Base-by-base conservation (phyloP, 2,113 vertebrate species). In the Chloroceryle aenea region DNA sequence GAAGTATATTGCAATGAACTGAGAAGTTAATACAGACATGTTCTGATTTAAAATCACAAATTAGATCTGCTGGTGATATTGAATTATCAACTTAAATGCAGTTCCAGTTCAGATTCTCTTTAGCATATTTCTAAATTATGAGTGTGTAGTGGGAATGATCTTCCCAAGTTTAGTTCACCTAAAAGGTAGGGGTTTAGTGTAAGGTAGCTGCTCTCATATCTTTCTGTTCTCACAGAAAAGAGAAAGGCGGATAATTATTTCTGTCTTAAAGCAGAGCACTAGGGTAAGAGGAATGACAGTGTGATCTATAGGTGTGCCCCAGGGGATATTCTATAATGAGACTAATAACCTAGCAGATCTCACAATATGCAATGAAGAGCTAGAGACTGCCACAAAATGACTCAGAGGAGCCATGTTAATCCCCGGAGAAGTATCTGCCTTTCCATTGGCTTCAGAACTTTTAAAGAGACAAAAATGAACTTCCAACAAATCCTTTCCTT, bases 271-370 rank as follows among this genome's bases (percentile, higher is more conserved):
- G 55, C 42, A 83, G 95, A 93, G 26, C 25, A 69, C 32, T 59
- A 77, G 73, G 36, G 83, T 76, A 77, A 86, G 45, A 89, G 32
- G 47, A 87, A 68, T 92, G 92, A 94, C 85, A 88, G 43, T 55
- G 42, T 95, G 36, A 94, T 95, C 50, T 88, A 93, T 86, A 62
- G 25, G 21, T 92, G 32, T 77, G 88, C 92, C 72, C 30, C 83
- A 59, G 88, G 88, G 72, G 32, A 93, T 84, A 50, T 66, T 86
- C 72, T 83, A 27, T 86, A 94, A 96, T 83, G 71, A 94, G 59
- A 45, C 21, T 80, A 91, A 85, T 77, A 93, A 69, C 55, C 26
- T 45, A 92, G 42, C 15, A 79, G 71, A 90, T 93, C 45, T 80
- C 67, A 53, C 40, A 62, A 21, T 73, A 32, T 25, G 69, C 45